These are phyloP conservation scores for Ceratosolen solmsi DNA, from an alignment of 1,140 invertebrate species.

Conservation along the genomic window DNA sequence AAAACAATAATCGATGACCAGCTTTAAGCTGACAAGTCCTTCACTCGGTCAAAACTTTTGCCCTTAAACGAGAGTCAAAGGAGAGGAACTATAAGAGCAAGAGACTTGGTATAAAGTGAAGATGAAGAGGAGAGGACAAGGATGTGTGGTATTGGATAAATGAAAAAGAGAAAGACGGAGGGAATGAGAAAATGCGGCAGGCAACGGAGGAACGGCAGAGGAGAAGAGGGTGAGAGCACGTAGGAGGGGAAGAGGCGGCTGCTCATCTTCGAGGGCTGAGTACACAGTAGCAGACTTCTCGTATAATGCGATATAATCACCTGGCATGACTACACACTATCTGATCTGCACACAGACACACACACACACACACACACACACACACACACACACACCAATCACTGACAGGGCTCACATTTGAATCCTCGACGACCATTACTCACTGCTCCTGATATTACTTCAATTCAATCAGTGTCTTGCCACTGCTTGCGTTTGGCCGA, in stretches of 20 bases:
- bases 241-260: conserved; percentile 55
- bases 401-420: conserved; percentile 67
- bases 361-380: conserved; percentile 66
- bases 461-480: conserved; percentile 74
- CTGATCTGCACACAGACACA: conserved; percentile 70
- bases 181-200: conserved; percentile 53
- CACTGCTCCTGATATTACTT: conserved; percentile 74
- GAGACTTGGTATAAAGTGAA: conserved; percentile 39
- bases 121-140: conserved; percentile 51
- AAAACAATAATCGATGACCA: conserved; percentile 37
- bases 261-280: conserved; percentile 65
- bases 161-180: conserved; percentile 46
- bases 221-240: conserved; percentile 46
- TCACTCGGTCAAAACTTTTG: conserved; percentile 37
- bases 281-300: conserved; percentile 73
- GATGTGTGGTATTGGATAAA: conserved; percentile 19
- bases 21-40: conserved; percentile 17
- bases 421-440: conserved; percentile 72
- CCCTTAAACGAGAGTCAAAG: conserved; percentile 28
- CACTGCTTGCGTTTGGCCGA: conserved; percentile 57
- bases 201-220: no score
- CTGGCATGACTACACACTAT: conserved; percentile 74
- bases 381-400: conserved; percentile 67
- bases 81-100: conserved; percentile 22
- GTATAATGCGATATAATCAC: conserved; percentile 75